Percentiles rank a stretch among this genome's conserved stretches.
Evolutionary conservation across 2,797 vertebrate genomes (phyloP).

Genomic region (Numenius phaeopus): DNA sequence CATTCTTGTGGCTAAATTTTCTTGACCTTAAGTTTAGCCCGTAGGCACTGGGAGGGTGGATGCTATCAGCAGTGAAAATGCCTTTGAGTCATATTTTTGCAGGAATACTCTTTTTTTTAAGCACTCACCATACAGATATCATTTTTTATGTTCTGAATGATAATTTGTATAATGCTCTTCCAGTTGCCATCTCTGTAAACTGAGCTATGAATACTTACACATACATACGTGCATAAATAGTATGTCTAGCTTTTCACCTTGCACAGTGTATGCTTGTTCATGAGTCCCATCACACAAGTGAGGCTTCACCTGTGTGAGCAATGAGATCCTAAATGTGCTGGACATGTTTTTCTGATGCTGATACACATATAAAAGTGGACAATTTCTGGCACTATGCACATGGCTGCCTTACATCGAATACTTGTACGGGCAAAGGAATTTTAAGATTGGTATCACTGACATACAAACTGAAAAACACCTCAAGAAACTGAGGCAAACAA

Average conservation of each 20-base stretch:
- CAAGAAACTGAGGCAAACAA: background rate
- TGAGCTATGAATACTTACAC: background rate
- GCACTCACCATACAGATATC: background rate
- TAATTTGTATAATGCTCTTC: background rate
- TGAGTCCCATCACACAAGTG: background rate
- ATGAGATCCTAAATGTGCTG: background rate
- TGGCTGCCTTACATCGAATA: background rate
- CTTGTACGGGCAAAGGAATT: background rate
- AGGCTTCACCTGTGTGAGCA: background rate
- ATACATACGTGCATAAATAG: fast-evolving
- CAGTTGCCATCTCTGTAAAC: background rate
- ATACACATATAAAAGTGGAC: fast-evolving
- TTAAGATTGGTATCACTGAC: background rate
- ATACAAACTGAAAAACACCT: background rate
- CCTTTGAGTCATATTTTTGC: background rate
- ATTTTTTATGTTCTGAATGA: background rate
- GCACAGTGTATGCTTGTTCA: background rate
- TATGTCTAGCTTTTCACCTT: background rate
- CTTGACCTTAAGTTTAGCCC: background rate
- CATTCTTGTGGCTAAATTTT: background rate
- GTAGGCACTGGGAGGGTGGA: background rate
- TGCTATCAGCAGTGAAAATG: background rate
- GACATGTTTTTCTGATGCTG: background rate
- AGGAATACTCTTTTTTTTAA: background rate
- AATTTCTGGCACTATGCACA: background rate